A percentile compares a stretch with the other conserved stretches of the same genome.
Evolutionary conservation across 2,888 invertebrate species (phyloP).

Genomic region (Cybosia mesomella): DNA sequence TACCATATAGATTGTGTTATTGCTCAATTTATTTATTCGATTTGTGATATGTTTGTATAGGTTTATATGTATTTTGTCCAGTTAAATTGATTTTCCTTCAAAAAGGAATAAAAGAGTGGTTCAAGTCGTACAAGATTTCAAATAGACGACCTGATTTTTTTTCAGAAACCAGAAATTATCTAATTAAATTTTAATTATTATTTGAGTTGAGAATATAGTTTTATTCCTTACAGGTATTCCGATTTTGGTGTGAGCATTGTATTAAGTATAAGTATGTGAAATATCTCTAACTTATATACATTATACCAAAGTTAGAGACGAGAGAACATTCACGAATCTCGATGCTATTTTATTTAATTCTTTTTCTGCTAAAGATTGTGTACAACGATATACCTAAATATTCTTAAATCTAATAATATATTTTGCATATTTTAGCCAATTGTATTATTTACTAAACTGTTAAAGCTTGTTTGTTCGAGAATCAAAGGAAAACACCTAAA

Average conservation of each 20-base stretch:
- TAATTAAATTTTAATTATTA: background rate
- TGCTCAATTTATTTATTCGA: slow-evolving; percentile 67
- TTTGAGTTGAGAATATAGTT: too few relatives aligned
- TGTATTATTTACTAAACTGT: too few relatives aligned
- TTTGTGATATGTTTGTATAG: slow-evolving; percentile 59
- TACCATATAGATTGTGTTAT: slow-evolving; percentile 50
- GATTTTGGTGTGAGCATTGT: too few relatives aligned
- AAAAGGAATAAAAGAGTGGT: slow-evolving; percentile 15
- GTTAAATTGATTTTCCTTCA: slow-evolving; percentile 38
- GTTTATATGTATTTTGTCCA: slow-evolving; percentile 34
- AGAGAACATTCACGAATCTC: background rate
- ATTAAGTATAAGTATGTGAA: too few relatives aligned
- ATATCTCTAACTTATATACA: too few relatives aligned
- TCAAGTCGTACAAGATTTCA: background rate
- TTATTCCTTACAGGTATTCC: background rate
- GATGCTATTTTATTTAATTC: background rate
- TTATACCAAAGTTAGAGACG: background rate
- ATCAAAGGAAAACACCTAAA: too few relatives aligned
- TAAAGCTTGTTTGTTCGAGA: too few relatives aligned
- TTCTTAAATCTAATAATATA: too few relatives aligned
- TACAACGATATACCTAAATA: too few relatives aligned
- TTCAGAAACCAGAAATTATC: background rate
- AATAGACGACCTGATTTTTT: too few relatives aligned
- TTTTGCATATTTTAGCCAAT: too few relatives aligned
- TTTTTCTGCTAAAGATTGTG: background rate